Evolutionary conservation across 2,888 invertebrate genomes (phyloP).

Genomic region (Eumacrocentrus americanus): DNA sequence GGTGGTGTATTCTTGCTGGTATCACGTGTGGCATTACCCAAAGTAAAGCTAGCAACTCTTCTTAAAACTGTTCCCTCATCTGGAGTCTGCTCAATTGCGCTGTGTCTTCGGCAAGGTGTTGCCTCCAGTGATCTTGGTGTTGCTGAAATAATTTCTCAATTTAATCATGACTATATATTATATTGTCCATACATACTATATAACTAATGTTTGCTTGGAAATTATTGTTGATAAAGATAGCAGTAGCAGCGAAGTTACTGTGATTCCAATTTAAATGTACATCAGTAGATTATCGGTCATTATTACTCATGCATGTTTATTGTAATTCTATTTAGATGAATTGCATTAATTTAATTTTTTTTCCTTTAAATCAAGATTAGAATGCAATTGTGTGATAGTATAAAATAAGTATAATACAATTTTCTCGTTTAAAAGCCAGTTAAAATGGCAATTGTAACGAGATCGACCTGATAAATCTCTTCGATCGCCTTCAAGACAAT

Average conservation of each 20-base stretch:
- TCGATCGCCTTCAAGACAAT: slow-evolving; percentile 19
- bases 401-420: slow-evolving; percentile 3
- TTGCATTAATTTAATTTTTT: not conserved
- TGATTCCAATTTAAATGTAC: not conserved
- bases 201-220: no score
- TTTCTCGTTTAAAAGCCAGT: no score
- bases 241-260: no score
- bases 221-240: no score
- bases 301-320: not conserved
- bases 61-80: slow-evolving; percentile 76
- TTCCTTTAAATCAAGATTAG: no score
- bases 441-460: slow-evolving; percentile 1
- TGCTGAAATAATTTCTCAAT: slow-evolving; percentile 30
- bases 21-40: slow-evolving; percentile 65
- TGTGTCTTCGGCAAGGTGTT: slow-evolving; percentile 56
- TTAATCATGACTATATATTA: no score
- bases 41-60: slow-evolving; percentile 83
- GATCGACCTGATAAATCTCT: slow-evolving; percentile 9
- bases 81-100: slow-evolving; percentile 64
- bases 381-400: no score
- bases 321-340: not conserved
- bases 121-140: slow-evolving; percentile 27
- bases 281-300: not conserved
- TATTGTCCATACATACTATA: no score
- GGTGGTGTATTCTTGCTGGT: slow-evolving; percentile 80